Conservation (phyloP, 2,113 vertebrate genomes). For the Chauna torquata region DNA sequence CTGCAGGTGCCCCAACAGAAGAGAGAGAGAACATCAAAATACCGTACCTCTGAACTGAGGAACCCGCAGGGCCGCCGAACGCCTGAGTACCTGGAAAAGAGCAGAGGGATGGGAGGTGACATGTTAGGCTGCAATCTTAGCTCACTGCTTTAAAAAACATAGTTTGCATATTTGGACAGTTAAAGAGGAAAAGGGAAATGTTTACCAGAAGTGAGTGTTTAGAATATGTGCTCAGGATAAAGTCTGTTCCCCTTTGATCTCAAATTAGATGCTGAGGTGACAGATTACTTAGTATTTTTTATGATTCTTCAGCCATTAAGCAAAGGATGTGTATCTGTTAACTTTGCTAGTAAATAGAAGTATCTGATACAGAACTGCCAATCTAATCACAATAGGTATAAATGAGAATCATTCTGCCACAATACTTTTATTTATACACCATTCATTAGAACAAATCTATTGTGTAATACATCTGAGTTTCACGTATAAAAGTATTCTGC, state of each 20-base stretch:
- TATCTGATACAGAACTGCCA: slow-evolving; percentile 11
- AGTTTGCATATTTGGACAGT: background rate
- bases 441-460: slow-evolving; percentile 29
- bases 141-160: background rate
- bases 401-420: slow-evolving; percentile 11
- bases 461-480: slow-evolving; percentile 3
- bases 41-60: slow-evolving; percentile 87
- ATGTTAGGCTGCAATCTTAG: background rate
- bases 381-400: slow-evolving; percentile 4
- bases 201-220: background rate
- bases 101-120: background rate
- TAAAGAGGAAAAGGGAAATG: background rate
- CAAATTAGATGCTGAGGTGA: background rate
- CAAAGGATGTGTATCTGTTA: background rate
- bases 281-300: slow-evolving; percentile 13
- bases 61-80: slow-evolving; percentile 74
- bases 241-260: background rate
- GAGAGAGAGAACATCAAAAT: background rate
- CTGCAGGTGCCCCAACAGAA: background rate
- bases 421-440: slow-evolving; percentile 18
- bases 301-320: background rate
- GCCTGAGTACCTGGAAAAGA: slow-evolving; percentile 81
- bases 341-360: background rate
- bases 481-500: background rate
- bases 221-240: background rate